Percentiles rank a stretch among this genome's conserved stretches.
Evolutionary conservation across 2,797 vertebrate genomes (phyloP).

Genomic region (Nannoperca australis): DNA sequence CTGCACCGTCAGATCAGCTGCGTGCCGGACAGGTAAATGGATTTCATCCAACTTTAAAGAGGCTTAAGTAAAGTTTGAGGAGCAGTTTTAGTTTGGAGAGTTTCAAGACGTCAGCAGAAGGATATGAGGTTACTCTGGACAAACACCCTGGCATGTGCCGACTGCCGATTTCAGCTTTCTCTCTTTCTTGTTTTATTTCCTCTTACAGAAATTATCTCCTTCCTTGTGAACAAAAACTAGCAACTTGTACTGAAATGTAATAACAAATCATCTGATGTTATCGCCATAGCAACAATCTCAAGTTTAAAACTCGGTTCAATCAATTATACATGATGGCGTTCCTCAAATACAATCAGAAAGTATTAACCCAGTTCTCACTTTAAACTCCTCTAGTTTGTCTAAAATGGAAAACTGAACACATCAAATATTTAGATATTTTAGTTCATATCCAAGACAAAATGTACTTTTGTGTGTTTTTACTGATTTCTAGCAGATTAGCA

Average conservation of each 20-base stretch:
- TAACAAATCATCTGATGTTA: neutral
- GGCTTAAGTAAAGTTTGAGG: slow-evolving; percentile 37
- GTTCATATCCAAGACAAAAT: neutral
- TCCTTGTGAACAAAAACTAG: neutral
- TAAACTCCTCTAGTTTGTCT: neutral
- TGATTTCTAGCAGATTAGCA: neutral
- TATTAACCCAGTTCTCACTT: neutral
- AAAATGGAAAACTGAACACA: neutral
- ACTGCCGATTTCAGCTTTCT: neutral
- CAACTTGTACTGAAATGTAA: neutral
- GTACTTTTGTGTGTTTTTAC: neutral
- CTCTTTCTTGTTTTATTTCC: neutral
- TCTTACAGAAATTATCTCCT: neutral
- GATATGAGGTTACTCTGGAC: neutral
- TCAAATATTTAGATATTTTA: neutral
- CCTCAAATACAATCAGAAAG: neutral
- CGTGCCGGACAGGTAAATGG: slow-evolving; percentile 28
- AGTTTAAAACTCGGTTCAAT: neutral
- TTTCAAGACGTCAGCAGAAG: neutral
- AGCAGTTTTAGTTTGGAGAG: slow-evolving; percentile 8
- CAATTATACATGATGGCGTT: neutral
- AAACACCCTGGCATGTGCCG: no score
- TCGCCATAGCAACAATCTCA: rapidly evolving
- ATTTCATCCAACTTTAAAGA: slow-evolving; percentile 44
- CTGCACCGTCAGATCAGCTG: slow-evolving; percentile 15